phyloP scores from a whole-genome alignment of 2,888 invertebrate species.

The Pammene fasciana region DNA sequence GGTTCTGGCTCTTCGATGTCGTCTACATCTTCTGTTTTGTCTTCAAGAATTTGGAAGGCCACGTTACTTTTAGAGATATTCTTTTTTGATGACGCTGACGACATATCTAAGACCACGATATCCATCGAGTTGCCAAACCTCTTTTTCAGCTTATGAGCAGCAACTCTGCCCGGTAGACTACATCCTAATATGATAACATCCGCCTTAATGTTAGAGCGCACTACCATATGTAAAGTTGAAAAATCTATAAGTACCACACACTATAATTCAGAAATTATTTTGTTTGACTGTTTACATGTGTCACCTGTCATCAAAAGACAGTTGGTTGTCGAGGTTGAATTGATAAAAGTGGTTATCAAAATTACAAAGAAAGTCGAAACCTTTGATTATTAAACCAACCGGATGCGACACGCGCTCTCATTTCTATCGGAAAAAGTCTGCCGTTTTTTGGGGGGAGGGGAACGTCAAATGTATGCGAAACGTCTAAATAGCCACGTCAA shows the following conservation, averaged over 20 bases:
- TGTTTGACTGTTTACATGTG: not conserved
- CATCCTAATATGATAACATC: conserved; percentile 77
- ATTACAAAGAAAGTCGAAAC: no score
- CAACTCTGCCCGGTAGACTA: conserved; percentile 73
- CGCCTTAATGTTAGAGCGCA: conserved; percentile 58
- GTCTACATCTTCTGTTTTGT: conserved; percentile 43
- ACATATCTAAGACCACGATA: conserved; percentile 69
- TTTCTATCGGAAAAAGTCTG: no score
- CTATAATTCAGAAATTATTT: not conserved
- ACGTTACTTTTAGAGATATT: conserved; percentile 61
- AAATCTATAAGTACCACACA: not conserved
- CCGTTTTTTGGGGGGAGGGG: no score
- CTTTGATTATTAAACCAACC: no score
- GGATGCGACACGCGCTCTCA: no score
- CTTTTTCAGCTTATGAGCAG: conserved; percentile 73
- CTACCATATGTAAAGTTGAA: conserved; percentile 14
- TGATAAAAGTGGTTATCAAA: no score
- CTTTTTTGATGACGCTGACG: conserved; percentile 43
- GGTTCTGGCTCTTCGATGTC: not conserved
- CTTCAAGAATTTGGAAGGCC: conserved; percentile 54
- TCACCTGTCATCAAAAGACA: conserved; percentile 11
- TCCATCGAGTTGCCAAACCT: conserved; percentile 73
- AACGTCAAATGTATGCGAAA: no score
- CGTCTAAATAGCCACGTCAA: no score
- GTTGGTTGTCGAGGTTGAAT: not conserved